Conservation (phyloP, 2,888 invertebrate species). For the Buathra laborator region DNA sequence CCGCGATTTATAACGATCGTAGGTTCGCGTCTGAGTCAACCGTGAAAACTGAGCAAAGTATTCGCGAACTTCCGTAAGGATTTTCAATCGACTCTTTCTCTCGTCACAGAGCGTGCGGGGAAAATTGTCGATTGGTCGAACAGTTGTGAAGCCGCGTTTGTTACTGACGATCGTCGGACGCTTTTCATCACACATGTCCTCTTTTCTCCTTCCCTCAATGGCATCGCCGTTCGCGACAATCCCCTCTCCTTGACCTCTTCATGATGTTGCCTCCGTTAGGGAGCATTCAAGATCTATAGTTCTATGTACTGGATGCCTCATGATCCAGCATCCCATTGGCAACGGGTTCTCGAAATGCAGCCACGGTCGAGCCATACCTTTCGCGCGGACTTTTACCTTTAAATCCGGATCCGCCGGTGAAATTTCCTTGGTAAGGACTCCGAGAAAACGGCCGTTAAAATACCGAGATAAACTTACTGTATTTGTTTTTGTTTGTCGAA, state of each 20-base stretch:
- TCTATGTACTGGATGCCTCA: not conserved
- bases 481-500: too few species aligned
- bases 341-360: not conserved
- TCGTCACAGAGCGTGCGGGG: not conserved
- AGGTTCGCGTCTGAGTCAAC: not conserved
- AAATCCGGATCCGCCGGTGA: not conserved
- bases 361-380: not conserved
- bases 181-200: constrained; percentile 70
- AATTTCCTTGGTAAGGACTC: too few species aligned
- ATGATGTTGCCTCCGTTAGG: constrained; percentile 26
- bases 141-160: constrained; percentile 53
- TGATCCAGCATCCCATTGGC: not conserved
- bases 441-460: too few species aligned
- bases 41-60: not conserved
- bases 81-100: constrained; percentile 1
- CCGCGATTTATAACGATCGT: not conserved
- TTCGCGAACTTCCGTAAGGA: not conserved
- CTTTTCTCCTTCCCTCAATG: constrained; percentile 72
- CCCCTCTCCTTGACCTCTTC: constrained; percentile 52
- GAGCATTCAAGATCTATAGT: constrained; percentile 17
- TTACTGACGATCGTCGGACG: constrained; percentile 67
- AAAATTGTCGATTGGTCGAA: constrained; percentile 32
- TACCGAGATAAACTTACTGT: too few species aligned
- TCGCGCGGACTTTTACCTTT: not conserved
- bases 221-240: constrained; percentile 61